These are phyloP conservation scores for Mormoops blainvillei DNA, from an alignment of 2,113 vertebrate species.

Conservation along the genomic window DNA sequence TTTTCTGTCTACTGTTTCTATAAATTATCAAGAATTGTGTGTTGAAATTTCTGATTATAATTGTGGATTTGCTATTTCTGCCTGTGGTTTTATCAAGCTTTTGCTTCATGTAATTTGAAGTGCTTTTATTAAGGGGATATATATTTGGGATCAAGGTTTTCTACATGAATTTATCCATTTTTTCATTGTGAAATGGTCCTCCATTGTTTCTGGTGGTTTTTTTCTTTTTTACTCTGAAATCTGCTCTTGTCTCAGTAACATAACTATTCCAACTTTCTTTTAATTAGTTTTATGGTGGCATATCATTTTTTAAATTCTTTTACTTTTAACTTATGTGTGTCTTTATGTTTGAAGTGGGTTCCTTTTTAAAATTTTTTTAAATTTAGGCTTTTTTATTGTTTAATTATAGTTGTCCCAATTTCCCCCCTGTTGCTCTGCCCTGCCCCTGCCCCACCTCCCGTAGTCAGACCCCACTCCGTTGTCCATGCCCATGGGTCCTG, in stretches of 20 bases:
- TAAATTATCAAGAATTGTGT: background rate
- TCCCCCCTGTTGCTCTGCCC: too few species aligned
- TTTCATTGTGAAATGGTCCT: background rate
- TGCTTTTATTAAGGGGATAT: background rate
- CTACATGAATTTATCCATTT: background rate
- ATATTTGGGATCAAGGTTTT: background rate
- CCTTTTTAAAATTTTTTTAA: background rate
- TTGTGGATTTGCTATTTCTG: background rate
- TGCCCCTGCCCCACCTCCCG: too few species aligned
- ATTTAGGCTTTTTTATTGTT: too few species aligned
- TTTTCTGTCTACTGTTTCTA: background rate
- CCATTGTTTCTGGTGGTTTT: background rate
- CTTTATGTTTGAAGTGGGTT: background rate
- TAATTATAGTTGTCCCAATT: too few species aligned
- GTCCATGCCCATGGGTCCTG: too few species aligned
- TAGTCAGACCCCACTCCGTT: too few species aligned
- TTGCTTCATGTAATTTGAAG: background rate
- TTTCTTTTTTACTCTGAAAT: background rate
- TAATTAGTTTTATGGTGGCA: background rate
- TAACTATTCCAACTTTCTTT: background rate
- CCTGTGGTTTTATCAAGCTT: background rate
- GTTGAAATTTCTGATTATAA: background rate
- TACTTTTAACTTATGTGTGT: background rate
- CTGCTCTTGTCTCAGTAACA: background rate
- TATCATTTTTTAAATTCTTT: background rate